These are phyloP conservation scores for Drosophila jambulina DNA, from an alignment of 1,140 invertebrate species.

Conservation along the genomic window DNA sequence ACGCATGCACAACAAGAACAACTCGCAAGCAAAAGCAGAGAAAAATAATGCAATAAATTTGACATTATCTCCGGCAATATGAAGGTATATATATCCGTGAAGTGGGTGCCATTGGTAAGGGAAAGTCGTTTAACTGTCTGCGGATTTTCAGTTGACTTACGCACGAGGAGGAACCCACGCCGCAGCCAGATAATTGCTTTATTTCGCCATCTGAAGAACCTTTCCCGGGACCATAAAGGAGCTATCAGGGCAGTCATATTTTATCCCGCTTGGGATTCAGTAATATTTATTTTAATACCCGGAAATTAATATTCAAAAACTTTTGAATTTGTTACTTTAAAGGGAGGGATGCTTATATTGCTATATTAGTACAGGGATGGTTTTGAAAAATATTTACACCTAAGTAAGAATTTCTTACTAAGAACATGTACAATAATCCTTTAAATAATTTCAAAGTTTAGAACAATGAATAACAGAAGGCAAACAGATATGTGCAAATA, in stretches of 20 bases:
- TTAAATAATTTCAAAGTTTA: not conserved
- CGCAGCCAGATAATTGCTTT: slow-evolving; percentile 53
- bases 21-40: slow-evolving; percentile 50
- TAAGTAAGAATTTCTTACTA: too few species aligned
- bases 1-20: slow-evolving; percentile 58
- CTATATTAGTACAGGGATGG: too few species aligned
- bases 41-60: slow-evolving; percentile 83
- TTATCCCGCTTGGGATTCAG: slow-evolving; percentile 3
- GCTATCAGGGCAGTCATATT: slow-evolving; percentile 27
- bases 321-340: not conserved
- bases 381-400: not conserved
- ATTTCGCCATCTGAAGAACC: slow-evolving; percentile 29
- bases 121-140: slow-evolving; percentile 62
- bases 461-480: not conserved
- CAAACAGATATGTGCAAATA: too few species aligned
- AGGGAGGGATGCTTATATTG: too few species aligned
- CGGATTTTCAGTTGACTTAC: slow-evolving; percentile 60
- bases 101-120: slow-evolving; percentile 43
- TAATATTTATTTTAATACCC: slow-evolving; percentile 10
- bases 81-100: slow-evolving; percentile 50
- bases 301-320: not conserved
- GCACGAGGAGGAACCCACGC: slow-evolving; percentile 18
- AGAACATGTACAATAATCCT: not conserved
- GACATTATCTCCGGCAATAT: slow-evolving; percentile 79
- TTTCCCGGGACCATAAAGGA: slow-evolving; percentile 1